Evolutionary conservation across 2,797 vertebrate species (phyloP).

Genomic region (Parauchenoglanis ngamensis): DNA sequence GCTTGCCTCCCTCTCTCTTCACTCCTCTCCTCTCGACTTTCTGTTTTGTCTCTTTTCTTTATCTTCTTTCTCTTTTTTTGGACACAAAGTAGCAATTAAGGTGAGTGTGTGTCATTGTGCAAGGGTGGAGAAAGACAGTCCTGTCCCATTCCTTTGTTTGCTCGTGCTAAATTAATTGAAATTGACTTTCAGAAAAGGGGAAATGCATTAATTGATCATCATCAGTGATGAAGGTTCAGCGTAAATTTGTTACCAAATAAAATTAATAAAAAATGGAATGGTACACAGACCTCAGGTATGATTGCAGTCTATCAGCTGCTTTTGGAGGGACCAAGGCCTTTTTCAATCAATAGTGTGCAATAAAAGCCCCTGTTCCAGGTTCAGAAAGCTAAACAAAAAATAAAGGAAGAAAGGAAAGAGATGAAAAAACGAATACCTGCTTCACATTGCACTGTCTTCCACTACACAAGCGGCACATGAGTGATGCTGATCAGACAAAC

Average conservation of each 20-base stretch:
- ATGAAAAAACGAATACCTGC: conserved; percentile 3
- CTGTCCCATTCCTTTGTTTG: conserved; percentile 49
- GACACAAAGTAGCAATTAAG: conserved; percentile 57
- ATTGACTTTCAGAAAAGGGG: conserved; percentile 51
- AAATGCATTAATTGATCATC: conserved; percentile 53
- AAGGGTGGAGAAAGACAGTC: neutral
- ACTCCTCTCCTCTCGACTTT: neutral
- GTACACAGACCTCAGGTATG: conserved; percentile 1
- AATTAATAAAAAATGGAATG: neutral
- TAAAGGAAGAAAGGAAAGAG: neutral
- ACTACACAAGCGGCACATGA: neutral
- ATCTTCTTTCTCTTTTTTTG: conserved; percentile 7
- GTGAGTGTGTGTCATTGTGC: conserved; percentile 44
- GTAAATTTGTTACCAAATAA: conserved; percentile 5
- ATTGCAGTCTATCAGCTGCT: conserved; percentile 18
- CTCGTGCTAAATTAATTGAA: conserved; percentile 52
- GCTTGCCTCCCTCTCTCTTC: conserved; percentile 9
- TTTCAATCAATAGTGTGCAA: conserved; percentile 45
- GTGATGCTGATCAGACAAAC: neutral
- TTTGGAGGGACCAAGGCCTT: conserved; percentile 22
- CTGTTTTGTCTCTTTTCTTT: conserved; percentile 17
- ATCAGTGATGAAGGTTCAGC: conserved; percentile 41
- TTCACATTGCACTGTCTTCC: conserved; percentile 7
- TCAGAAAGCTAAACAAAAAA: conserved; percentile 27
- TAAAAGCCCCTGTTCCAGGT: conserved; percentile 17